Percentiles rank a stretch among this genome's conserved stretches.
Conservation (phyloP, 2,888 invertebrate genomes). For the Nasonia oneida region DNA sequence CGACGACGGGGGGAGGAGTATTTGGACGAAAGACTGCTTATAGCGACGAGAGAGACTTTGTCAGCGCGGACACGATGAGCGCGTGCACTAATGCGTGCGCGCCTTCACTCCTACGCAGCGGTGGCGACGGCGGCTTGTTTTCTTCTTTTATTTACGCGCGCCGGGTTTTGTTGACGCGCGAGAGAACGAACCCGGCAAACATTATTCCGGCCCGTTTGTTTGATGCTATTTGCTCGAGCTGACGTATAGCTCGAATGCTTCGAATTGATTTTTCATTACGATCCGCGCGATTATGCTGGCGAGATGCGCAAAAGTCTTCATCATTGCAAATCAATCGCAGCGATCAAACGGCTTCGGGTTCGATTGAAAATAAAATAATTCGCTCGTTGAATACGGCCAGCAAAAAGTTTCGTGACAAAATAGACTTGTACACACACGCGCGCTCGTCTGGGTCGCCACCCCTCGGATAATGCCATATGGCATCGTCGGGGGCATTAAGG, state of each 20-base stretch:
- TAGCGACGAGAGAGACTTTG: constrained; percentile 54
- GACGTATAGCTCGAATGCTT: not conserved
- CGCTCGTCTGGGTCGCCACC: not conserved
- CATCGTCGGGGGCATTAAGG: not conserved
- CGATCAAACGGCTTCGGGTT: no score
- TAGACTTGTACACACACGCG: not conserved
- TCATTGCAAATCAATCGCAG: no score
- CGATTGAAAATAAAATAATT: not conserved
- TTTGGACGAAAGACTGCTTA: constrained; percentile 46
- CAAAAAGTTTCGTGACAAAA: not conserved
- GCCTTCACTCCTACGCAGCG: constrained; percentile 52
- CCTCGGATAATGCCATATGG: constrained; percentile 21
- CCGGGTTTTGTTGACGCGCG: constrained; percentile 21
- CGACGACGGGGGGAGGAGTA: not conserved
- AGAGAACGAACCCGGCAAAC: not conserved
- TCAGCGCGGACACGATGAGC: constrained; percentile 35
- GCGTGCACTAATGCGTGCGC: constrained; percentile 49
- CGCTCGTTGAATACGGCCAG: not conserved
- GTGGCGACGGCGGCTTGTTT: not conserved
- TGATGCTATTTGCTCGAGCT: not conserved
- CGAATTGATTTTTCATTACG: not conserved
- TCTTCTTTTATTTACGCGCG: constrained; percentile 26
- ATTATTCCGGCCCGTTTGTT: constrained; percentile 30
- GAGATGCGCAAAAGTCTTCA: no score
- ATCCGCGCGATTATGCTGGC: not conserved